These are phyloP conservation scores for Eristalinus sepulchralis DNA, from an alignment of 2,888 invertebrate genomes.

Conservation along the genomic window DNA sequence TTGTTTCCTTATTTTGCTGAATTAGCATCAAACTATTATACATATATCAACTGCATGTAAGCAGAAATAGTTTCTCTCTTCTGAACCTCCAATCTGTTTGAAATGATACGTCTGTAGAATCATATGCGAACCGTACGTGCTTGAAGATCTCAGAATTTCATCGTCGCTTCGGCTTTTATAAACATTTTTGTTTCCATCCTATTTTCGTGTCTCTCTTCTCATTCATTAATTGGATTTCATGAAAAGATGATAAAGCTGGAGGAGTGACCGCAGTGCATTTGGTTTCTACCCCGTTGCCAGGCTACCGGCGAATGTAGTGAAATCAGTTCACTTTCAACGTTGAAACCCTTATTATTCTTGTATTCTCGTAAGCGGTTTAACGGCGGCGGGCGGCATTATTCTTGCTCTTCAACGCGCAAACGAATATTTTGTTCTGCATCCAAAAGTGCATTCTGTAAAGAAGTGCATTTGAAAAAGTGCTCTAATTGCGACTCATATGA, in stretches of 20 bases:
- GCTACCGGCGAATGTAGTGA: slow-evolving; percentile 40
- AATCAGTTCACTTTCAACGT: slow-evolving; percentile 59
- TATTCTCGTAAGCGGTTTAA: neutral
- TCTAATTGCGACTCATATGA: slow-evolving; percentile 7
- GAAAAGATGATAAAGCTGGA: slow-evolving; percentile 56
- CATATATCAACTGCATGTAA: neutral
- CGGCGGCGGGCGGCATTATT: neutral
- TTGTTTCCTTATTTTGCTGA: neutral
- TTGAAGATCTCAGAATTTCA: neutral
- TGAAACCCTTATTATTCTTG: slow-evolving; percentile 50
- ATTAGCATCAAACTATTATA: neutral
- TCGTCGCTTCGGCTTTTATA: neutral
- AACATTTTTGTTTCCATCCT: neutral
- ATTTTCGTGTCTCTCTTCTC: neutral
- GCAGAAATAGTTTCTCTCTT: neutral
- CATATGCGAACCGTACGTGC: neutral
- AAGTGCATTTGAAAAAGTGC: slow-evolving; percentile 18
- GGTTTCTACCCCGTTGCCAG: slow-evolving; percentile 32
- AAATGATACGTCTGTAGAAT: slow-evolving; percentile 10
- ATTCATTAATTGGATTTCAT: slow-evolving; percentile 64
- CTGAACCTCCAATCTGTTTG: slow-evolving; percentile 27
- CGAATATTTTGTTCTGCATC: neutral
- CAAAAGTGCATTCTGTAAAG: neutral
- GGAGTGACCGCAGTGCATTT: slow-evolving; percentile 51
- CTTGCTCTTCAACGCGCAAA: neutral